Evolutionary conservation across 2,888 invertebrate genomes (phyloP), one percentile per base, ranked within the genome.

Genomic region (Saturnia pavonia): DNA sequence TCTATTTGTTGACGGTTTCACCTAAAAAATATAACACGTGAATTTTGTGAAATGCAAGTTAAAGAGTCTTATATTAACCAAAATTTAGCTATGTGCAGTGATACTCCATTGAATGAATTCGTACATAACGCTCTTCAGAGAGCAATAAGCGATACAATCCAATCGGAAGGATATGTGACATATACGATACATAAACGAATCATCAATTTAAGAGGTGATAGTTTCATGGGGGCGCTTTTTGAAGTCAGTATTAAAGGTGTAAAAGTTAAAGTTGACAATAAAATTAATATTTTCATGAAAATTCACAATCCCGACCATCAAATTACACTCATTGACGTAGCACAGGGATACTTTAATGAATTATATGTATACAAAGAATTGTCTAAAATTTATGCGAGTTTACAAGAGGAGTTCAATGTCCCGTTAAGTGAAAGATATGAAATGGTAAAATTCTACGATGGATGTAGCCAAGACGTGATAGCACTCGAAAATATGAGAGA

Each of bases 251-350:
- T 88, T 16, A 76, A 78, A 73, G 87, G 85, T 0, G 68, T 74
- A 75, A 82, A 83, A 0, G 66, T 68, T 11, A 63, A 74, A 6
- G 81, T 75, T 0, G 69, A 73, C 0, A 84, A 84, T 72, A 81
- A 82, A 74, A 79, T 76, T 0, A 76, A 86, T 70, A 71, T 88
- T 12, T 88, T 88, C 54, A 70, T 88, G 16, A 88, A 88, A 73
- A 78, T 81, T n/a, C 77, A 77, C 7, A 71, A 80, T 1, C 70
- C 77, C 7, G 72, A 72, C 9, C 76, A 77, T 22, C 67, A 76
- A 67, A 57, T 80, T 8, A 72, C 76, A 0, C 60, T 80, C n/a
- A 0, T 82, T 16, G 73, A 78, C 27, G 34, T 85, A 6, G 63
- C 74, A 1, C 77, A 77, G 9, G 76, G 76, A 7, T 87, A 84